Percentiles rank a stretch among this genome's conserved stretches.
These are phyloP conservation scores for Stichopus chloronotus DNA, from an alignment of 35 echinoderm and acorn worm species.

Conservation along the genomic window DNA sequence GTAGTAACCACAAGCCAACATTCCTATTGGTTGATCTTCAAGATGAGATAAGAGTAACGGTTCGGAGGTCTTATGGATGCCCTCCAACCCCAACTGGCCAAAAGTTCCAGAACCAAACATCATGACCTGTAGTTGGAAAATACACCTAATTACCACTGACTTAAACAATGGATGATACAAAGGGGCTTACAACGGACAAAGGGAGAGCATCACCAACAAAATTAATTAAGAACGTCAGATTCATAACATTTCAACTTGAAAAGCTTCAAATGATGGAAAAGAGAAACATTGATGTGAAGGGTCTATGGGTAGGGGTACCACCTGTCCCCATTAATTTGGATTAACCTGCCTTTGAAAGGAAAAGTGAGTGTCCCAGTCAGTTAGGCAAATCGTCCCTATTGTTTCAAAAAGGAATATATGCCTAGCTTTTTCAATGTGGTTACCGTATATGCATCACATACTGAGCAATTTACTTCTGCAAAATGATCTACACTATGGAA, in stretches of 20 bases:
- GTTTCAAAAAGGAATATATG: too few species aligned
- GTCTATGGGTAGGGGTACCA: too few species aligned
- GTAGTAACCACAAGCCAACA: constrained; percentile 79
- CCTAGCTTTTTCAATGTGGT: too few species aligned
- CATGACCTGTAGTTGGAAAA: constrained; percentile 38
- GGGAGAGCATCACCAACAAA: background rate
- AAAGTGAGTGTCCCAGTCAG: too few species aligned
- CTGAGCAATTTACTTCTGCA: too few species aligned
- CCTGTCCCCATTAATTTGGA: too few species aligned
- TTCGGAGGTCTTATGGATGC: constrained; percentile 59
- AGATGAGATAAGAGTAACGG: constrained; percentile 61
- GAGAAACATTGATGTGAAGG: too few species aligned
- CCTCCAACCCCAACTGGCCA: constrained; percentile 82
- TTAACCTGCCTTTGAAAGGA: too few species aligned
- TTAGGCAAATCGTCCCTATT: too few species aligned
- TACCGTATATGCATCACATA: too few species aligned
- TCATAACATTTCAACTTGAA: background rate
- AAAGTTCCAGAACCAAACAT: constrained; percentile 89
- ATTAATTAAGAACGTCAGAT: background rate
- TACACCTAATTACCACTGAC: background rate
- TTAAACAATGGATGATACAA: background rate
- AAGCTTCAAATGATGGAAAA: background rate
- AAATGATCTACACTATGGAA: too few species aligned
- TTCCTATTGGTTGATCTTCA: constrained; percentile 45
- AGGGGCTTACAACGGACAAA: background rate